Base-by-base conservation (phyloP, 1,140 invertebrate genomes). In the Teleogryllus occipitalis region DNA sequence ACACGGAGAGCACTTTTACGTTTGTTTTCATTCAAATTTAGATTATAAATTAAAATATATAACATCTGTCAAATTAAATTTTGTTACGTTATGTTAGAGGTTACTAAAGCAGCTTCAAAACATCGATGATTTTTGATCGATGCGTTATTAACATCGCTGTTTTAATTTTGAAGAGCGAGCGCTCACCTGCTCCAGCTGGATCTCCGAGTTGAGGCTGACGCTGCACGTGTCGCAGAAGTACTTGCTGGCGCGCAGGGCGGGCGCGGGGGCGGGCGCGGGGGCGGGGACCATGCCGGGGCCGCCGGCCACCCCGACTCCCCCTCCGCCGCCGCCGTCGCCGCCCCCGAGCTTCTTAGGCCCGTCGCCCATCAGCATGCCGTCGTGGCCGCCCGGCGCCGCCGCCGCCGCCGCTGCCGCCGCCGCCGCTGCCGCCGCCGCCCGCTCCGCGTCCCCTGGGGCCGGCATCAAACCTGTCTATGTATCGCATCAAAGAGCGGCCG, bases 181-280 rank as follows among this genome's bases (percentile, higher is more conserved):
- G 27, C 79, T 77, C n/a, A 83, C 83, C 81, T 82, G 83, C 47
- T 83, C 81, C 8, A 82, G 78, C 72, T 83, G 83, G 73, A 81
- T 80, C n/a, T 82, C 81, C 10, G 83, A 83, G 78, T 83, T 83
- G 27, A 82, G 74, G 8, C 75, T 48, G 7, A 82, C 77, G 75
- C 46, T 54, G 78, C 83, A 83, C 0, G 80, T 81, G 8, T 80
- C 80, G 79, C 83, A 83, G 22, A 75, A 80, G 74, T 80, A 81
- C 47, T 82, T 82, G 47, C 54, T 73, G 49, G 47, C n/a, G 48
- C 79, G 81, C 54, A 14, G 54, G 10, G 18, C 18, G 54, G 18
- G 54, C 10, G 54, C 54, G 54, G 54, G 10, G 8, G 77, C n/a
- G n/a, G 54, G 47, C 6, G 76, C 76, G 8, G 80, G 22, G n/a